Evolutionary conservation across 2,113 vertebrate species (phyloP).

Genomic region (Ptilonorhynchus violaceus): DNA sequence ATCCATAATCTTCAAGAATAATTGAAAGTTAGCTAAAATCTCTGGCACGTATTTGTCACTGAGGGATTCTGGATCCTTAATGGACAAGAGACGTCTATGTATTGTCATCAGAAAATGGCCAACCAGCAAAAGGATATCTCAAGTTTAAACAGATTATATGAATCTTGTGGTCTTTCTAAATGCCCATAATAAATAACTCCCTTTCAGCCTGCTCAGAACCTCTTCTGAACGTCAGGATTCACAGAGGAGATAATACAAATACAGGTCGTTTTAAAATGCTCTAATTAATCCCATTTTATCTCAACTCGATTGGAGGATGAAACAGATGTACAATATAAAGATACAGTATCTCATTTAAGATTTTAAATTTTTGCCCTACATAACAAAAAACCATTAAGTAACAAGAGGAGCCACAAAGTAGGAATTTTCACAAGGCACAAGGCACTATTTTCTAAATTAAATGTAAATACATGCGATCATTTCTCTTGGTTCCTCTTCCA

Average conservation of each 20-base stretch:
- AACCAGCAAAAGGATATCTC: neutral
- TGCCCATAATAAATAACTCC: neutral
- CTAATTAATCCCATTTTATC: neutral
- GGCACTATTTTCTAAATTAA: neutral
- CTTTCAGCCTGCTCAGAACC: neutral
- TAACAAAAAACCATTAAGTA: neutral
- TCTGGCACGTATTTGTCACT: neutral
- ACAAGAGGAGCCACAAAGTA: neutral
- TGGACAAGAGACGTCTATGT: neutral
- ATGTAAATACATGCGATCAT: neutral
- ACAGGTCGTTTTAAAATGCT: neutral
- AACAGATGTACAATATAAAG: neutral
- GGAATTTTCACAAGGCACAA: neutral
- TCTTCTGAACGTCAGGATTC: neutral
- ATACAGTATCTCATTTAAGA: neutral
- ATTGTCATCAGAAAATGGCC: neutral
- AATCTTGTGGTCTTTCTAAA: neutral
- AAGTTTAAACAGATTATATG: neutral
- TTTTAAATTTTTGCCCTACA: neutral
- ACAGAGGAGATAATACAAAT: neutral
- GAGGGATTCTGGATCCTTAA: neutral
- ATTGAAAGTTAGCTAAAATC: conserved; percentile 44
- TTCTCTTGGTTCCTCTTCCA: neutral
- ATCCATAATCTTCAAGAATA: conserved; percentile 30
- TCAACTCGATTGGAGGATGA: neutral